A percentile compares a stretch with the other conserved stretches of the same genome.
phyloP scores from a whole-genome alignment of 2,797 vertebrate species.

The Channallabes apus region DNA sequence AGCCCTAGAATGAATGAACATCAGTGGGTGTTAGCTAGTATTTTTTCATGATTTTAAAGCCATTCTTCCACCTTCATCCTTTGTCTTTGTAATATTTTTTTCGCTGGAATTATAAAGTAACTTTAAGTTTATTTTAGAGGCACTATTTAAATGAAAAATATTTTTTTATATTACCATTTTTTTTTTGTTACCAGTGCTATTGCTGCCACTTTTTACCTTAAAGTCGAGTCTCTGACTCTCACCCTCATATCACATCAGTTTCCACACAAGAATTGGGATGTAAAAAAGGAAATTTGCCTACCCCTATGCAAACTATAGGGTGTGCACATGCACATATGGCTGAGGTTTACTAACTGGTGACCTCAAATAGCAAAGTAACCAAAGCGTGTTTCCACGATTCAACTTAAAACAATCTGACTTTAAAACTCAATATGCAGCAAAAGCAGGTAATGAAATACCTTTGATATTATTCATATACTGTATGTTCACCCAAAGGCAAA shows the following conservation, averaged over 20 bases:
- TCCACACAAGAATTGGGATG: background rate
- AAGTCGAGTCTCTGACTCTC: background rate
- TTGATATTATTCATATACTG: background rate
- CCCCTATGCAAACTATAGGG: slow-evolving; percentile 6
- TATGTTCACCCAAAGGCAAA: background rate
- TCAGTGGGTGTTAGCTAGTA: too few species aligned
- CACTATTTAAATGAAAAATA: background rate
- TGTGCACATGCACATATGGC: background rate
- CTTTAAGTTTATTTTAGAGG: background rate
- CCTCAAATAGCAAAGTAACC: background rate
- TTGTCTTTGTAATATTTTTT: background rate
- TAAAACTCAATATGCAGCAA: background rate
- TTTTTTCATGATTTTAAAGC: too few species aligned
- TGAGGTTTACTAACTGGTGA: background rate
- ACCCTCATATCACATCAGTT: background rate
- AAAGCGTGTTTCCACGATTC: background rate
- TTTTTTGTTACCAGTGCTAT: background rate
- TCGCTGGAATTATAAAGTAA: background rate
- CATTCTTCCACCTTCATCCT: background rate
- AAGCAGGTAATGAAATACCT: background rate
- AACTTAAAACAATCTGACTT: background rate
- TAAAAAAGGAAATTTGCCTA: slow-evolving; percentile 28
- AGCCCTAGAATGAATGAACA: too few species aligned
- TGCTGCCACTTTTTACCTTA: background rate
- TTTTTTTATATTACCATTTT: background rate